Percentiles rank a stretch among this genome's conserved stretches.
Evolutionary conservation across 2,797 vertebrate genomes (phyloP).

Genomic region (Catharus ustulatus): DNA sequence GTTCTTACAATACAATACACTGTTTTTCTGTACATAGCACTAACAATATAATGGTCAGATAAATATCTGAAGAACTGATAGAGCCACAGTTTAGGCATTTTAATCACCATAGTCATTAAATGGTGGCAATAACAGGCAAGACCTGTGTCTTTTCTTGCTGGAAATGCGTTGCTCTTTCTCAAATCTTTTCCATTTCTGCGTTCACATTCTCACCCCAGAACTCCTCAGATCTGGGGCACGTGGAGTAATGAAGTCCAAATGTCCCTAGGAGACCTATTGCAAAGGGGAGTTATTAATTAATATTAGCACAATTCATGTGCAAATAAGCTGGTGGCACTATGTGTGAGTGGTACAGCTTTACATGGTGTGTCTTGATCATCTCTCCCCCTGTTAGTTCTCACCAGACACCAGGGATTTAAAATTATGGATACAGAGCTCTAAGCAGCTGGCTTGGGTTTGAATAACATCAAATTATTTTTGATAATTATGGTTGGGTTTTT

Average conservation of each 20-base stretch:
- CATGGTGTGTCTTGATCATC: not conserved
- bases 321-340: not conserved
- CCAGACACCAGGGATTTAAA: not conserved
- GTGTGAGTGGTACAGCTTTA: not conserved
- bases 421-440: not conserved
- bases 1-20: not conserved
- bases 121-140: not conserved
- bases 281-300: not conserved
- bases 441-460: not conserved
- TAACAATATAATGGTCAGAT: not conserved
- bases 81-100: not conserved
- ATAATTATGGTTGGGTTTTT: not conserved
- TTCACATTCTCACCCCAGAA: not conserved
- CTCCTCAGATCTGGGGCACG: not conserved
- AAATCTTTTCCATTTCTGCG: not conserved
- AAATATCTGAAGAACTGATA: not conserved
- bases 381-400: not conserved
- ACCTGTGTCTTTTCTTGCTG: not conserved
- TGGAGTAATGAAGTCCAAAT: not conserved
- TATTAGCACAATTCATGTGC: not conserved
- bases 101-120: not conserved
- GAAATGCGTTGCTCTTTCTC: not conserved
- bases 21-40: not conserved
- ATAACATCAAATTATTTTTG: not conserved
- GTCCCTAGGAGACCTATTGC: not conserved